A percentile compares a stretch with the other conserved stretches of the same genome.
Evolutionary conservation across 2,797 vertebrate genomes (phyloP).

Genomic region (Austrolebias charrua): DNA sequence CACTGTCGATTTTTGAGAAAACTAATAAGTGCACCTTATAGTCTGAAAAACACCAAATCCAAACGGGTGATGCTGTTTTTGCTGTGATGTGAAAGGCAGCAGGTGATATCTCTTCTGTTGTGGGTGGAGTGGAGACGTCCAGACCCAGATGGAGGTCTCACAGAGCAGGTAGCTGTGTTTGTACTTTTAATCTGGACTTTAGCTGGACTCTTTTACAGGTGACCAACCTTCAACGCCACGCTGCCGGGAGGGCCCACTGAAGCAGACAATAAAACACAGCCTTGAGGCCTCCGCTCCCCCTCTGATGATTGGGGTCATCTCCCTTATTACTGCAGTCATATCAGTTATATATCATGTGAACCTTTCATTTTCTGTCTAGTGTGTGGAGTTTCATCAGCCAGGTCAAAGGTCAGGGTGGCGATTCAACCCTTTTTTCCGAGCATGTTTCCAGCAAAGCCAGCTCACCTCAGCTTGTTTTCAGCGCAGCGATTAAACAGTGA

Average conservation of each 20-base stretch:
- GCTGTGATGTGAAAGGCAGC: too few species aligned
- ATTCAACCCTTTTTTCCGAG: slow-evolving; percentile 61
- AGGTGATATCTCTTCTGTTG: background rate
- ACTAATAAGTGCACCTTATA: too few species aligned
- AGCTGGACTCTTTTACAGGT: slow-evolving; percentile 59
- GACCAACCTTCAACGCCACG: slow-evolving; percentile 58
- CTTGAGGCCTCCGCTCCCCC: slow-evolving; percentile 49
- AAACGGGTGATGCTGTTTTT: too few species aligned
- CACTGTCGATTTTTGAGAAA: too few species aligned
- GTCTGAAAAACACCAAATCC: background rate
- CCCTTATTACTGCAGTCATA: slow-evolving; percentile 51
- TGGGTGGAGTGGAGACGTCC: background rate
- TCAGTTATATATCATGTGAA: slow-evolving; percentile 55
- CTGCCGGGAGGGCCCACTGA: slow-evolving; percentile 44
- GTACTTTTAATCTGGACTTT: slow-evolving; percentile 62
- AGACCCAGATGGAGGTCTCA: slow-evolving; percentile 41
- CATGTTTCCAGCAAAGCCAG: slow-evolving; percentile 8
- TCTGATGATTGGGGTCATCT: slow-evolving; percentile 77
- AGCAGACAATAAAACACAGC: slow-evolving; percentile 57
- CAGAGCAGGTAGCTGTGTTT: slow-evolving; percentile 56
- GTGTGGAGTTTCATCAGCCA: slow-evolving; percentile 40
- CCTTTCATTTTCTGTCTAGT: slow-evolving; percentile 18
- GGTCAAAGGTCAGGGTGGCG: slow-evolving; percentile 70
- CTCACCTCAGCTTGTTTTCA: slow-evolving; percentile 57
- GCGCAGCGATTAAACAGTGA: slow-evolving; percentile 63